Percentiles rank a stretch among this genome's conserved stretches.
phyloP scores from a whole-genome alignment of 2,113 vertebrate genomes.

The Centropus bengalensis region DNA sequence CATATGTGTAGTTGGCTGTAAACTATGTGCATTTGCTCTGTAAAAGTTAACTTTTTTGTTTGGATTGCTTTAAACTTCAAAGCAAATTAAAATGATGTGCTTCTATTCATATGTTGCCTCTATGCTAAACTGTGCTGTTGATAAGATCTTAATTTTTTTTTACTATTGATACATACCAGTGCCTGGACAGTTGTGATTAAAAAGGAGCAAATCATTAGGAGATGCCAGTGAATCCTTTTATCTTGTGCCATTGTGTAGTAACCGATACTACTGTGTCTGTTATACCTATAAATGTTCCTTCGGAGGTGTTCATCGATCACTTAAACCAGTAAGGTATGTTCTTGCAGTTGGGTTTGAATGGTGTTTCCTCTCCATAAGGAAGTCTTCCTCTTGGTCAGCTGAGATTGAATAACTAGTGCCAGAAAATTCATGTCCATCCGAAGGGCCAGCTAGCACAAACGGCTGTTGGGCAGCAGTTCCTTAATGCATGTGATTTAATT shows the following conservation, averaged over 20 bases:
- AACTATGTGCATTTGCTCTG: conserved; percentile 74
- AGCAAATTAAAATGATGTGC: conserved; percentile 70
- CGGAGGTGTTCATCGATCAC: neutral
- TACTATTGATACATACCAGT: neutral
- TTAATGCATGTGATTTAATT: neutral
- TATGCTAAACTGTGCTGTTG: conserved; percentile 11
- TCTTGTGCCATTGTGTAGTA: neutral
- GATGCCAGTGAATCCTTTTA: neutral
- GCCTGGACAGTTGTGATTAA: conserved; percentile 13
- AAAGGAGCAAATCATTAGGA: neutral
- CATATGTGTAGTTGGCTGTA: conserved; percentile 71
- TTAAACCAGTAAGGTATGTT: neutral
- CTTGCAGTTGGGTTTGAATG: neutral
- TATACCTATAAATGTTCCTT: neutral
- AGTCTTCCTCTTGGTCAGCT: neutral
- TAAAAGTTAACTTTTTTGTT: conserved; percentile 70
- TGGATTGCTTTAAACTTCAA: conserved; percentile 71
- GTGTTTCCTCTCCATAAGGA: neutral
- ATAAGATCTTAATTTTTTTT: neutral
- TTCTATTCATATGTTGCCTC: conserved; percentile 46
- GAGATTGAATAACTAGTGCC: neutral
- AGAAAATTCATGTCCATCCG: rapidly evolving
- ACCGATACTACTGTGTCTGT: neutral
- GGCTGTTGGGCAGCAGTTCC: neutral
- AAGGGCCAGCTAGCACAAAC: neutral